Conservation (phyloP, 2,113 vertebrate species). For the Eclectus roratus region DNA sequence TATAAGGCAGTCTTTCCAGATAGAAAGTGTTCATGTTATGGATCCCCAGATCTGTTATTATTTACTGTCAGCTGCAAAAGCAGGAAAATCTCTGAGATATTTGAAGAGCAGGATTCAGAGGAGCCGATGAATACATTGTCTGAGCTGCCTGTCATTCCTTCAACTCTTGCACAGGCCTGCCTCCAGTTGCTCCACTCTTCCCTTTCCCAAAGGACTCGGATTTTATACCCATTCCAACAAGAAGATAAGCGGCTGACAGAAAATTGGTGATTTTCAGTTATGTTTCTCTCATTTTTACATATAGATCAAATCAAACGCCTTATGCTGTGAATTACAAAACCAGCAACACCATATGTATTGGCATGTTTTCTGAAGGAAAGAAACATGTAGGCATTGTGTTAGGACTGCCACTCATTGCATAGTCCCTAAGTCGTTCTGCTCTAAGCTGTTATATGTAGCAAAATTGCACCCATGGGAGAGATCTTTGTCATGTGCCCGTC, state of each 20-base stretch:
- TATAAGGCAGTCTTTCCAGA: neutral
- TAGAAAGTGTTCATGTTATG: neutral
- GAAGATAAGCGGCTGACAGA: neutral
- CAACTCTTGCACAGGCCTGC: neutral
- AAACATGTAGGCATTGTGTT: neutral
- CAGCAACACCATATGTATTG: neutral
- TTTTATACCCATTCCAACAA: neutral
- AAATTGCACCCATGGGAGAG: neutral
- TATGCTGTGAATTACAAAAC: neutral
- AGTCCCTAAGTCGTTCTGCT: neutral
- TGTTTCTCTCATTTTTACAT: neutral
- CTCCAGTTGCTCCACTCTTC: neutral
- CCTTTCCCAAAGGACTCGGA: neutral
- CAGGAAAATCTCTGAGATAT: neutral
- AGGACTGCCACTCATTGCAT: neutral
- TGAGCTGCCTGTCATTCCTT: neutral
- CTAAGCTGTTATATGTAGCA: neutral
- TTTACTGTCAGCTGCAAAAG: neutral
- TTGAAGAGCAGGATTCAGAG: neutral
- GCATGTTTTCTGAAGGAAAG: neutral
- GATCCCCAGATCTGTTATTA: neutral
- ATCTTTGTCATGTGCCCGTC: neutral
- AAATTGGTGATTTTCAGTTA: neutral
- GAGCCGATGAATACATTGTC: fast-evolving
- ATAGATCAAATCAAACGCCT: neutral